A percentile compares a stretch with the other conserved stretches of the same genome.
Evolutionary conservation across 2,113 vertebrate genomes (phyloP).

Genomic region (Eclectus roratus): DNA sequence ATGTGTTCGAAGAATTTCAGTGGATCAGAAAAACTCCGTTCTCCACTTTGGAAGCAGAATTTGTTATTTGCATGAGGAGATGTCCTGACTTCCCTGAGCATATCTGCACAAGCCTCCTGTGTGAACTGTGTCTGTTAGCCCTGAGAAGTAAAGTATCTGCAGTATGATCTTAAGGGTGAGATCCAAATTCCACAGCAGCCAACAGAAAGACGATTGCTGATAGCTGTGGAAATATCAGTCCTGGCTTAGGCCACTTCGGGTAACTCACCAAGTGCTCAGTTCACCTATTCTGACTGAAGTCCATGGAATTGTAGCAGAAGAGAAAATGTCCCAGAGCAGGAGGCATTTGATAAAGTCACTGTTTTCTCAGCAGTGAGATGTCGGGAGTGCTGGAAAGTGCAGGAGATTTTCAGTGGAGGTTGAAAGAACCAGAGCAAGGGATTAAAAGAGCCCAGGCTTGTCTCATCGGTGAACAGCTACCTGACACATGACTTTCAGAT

Average conservation of each 20-base stretch:
- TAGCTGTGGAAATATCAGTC: background rate
- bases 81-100: background rate
- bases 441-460: background rate
- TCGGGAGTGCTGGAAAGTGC: fast-evolving
- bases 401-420: background rate
- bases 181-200: background rate
- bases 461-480: background rate
- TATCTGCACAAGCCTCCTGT: background rate
- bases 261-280: background rate
- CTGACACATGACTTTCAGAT: background rate
- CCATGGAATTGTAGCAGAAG: background rate
- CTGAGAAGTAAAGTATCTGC: background rate
- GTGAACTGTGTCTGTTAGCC: background rate
- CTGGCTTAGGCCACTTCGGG: background rate
- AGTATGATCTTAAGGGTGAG: background rate
- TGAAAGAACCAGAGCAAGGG: background rate
- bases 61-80: background rate
- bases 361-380: background rate
- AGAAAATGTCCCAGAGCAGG: background rate
- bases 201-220: background rate
- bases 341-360: background rate
- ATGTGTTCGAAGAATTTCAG: background rate
- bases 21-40: background rate
- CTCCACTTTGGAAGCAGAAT: background rate
- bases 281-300: background rate